These are phyloP conservation scores for Suncus etruscus DNA, from an alignment of 2,113 vertebrate species.

Conservation along the genomic window DNA sequence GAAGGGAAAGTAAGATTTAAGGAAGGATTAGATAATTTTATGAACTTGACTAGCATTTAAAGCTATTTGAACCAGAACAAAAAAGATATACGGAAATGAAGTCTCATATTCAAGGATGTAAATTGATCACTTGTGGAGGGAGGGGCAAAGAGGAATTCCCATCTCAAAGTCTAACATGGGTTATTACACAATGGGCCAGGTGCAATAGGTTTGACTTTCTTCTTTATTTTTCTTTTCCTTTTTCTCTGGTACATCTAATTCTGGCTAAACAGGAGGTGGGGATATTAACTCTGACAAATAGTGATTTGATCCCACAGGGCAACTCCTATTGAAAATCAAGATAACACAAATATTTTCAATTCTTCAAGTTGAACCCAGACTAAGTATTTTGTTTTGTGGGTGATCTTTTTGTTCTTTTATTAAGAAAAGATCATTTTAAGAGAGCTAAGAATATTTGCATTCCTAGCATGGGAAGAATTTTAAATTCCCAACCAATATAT, in stretches of 20 bases:
- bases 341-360: conserved; percentile 82
- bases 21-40: conserved; percentile 76
- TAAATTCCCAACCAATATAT: conserved; percentile 56
- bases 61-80: conserved; percentile 70
- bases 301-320: conserved; percentile 70
- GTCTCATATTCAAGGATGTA: conserved; percentile 74
- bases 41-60: conserved; percentile 70
- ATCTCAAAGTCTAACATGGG: conserved; percentile 33
- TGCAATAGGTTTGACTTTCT: conserved; percentile 69
- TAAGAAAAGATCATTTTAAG: conserved; percentile 72
- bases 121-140: conserved; percentile 73
- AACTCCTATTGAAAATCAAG: conserved; percentile 80
- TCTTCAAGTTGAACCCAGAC: conserved; percentile 74
- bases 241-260: conserved; percentile 73
- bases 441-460: conserved; percentile 72
- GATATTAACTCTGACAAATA: conserved; percentile 71
- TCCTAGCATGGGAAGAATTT: conserved; percentile 69
- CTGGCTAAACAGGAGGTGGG: conserved; percentile 75
- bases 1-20: conserved; percentile 42
- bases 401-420: conserved; percentile 74
- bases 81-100: conserved; percentile 80
- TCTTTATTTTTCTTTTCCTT: conserved; percentile 72
- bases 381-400: conserved; percentile 75
- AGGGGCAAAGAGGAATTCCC: conserved; percentile 73
- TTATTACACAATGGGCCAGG: conserved; percentile 68